Evolutionary conservation across 92 coral and sea anemone genomes (phyloP).

Genomic region (Siderastrea siderea): DNA sequence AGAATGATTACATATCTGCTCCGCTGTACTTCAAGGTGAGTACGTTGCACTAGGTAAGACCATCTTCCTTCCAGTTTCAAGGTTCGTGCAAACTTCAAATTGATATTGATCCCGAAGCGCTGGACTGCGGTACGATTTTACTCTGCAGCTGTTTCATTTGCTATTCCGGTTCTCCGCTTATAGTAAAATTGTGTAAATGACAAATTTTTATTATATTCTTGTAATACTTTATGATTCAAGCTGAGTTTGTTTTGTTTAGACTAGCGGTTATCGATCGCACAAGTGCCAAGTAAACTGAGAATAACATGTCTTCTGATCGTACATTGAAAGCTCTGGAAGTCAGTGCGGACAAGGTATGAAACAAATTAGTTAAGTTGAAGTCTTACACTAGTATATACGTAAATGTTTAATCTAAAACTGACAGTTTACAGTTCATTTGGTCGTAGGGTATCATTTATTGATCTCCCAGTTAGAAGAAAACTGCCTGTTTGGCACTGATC

Average conservation of each 20-base stretch:
- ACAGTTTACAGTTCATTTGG: neutral
- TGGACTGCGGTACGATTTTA: constrained; percentile 9
- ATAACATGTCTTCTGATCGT: constrained; percentile 60
- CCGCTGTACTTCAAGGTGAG: neutral
- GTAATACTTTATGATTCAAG: neutral
- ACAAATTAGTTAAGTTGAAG: neutral
- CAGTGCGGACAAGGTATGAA: constrained; percentile 51
- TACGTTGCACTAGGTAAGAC: constrained; percentile 2
- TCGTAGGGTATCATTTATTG: neutral
- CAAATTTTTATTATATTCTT: neutral
- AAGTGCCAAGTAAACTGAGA: neutral
- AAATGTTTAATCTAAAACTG: neutral
- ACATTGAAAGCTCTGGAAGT: constrained; percentile 63
- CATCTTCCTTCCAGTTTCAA: neutral
- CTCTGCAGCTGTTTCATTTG: constrained; percentile 34
- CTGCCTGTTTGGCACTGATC: neutral
- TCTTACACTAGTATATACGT: neutral
- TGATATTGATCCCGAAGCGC: constrained; percentile 10
- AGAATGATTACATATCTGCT: neutral
- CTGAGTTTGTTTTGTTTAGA: constrained; percentile 12
- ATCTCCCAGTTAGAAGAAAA: neutral
- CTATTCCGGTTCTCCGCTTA: constrained; percentile 1
- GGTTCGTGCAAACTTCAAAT: neutral
- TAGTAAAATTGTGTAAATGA: neutral
- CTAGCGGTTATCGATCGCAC: neutral